A percentile compares a stretch with the other conserved stretches of the same genome.
phyloP scores from a whole-genome alignment of 2,888 invertebrate species.

The Elegia similella region DNA sequence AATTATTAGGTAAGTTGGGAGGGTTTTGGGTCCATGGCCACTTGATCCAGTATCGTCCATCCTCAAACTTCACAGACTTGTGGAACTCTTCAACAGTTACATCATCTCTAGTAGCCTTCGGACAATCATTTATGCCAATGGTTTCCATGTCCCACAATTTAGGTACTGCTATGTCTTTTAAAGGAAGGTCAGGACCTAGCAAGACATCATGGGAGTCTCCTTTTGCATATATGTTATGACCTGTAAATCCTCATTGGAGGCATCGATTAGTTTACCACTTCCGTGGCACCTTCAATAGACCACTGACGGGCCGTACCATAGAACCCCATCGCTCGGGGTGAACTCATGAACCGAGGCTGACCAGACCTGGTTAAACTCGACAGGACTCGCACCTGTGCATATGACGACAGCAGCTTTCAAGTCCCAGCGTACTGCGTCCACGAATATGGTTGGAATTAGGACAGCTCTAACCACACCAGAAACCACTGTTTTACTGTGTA shows the following conservation, averaged over 20 bases:
- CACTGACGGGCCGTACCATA: no score
- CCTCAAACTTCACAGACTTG: slow-evolving; percentile 14
- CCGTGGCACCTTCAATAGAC: no score
- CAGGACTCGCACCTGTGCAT: no score
- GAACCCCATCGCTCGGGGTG: no score
- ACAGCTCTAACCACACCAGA: no score
- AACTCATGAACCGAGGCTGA: no score
- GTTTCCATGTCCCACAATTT: slow-evolving; percentile 30
- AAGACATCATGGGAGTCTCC: slow-evolving; percentile 7
- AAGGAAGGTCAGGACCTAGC: slow-evolving; percentile 24
- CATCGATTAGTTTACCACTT: slow-evolving; percentile 11
- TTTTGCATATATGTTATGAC: slow-evolving; percentile 25
- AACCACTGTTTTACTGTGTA: no score
- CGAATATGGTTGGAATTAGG: no score
- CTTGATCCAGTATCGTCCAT: slow-evolving; percentile 22
- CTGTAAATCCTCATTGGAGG: slow-evolving; percentile 9
- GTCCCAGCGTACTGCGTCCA: no score
- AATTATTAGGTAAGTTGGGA: slow-evolving; percentile 19
- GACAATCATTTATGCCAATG: slow-evolving; percentile 29
- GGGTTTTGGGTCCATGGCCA: slow-evolving; percentile 29
- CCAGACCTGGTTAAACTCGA: no score
- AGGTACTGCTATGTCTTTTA: slow-evolving; percentile 5
- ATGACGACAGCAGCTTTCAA: no score
- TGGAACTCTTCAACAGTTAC: slow-evolving; percentile 26
- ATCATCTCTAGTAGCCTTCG: slow-evolving; percentile 22